Evolutionary conservation across 37 sponge, comb jelly and placozoan genomes (phyloP).

Genomic region (Cliona cf. orientalis): DNA sequence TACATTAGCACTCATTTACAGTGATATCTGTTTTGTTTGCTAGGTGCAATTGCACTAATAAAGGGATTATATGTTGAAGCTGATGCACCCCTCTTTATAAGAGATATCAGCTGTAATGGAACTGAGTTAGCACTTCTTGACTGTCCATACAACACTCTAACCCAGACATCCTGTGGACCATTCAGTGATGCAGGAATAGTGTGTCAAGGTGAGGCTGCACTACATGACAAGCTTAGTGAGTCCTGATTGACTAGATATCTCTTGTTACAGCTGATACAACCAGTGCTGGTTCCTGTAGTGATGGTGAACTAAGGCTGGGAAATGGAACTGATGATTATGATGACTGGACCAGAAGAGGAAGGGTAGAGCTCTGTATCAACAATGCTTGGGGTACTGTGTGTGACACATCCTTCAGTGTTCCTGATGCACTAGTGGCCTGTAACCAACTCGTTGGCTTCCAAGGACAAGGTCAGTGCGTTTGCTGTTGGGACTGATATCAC

Average conservation of each 20-base stretch:
- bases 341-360: slow-evolving; percentile 1
- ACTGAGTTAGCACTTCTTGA: slow-evolving; percentile 9
- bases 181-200: slow-evolving; percentile 1
- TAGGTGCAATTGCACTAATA: too few species aligned
- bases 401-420: not conserved
- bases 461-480: too few species aligned
- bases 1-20: too few species aligned
- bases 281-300: slow-evolving; percentile 6
- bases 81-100: not conserved
- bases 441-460: slow-evolving; percentile 20
- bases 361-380: slow-evolving; percentile 40
- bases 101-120: slow-evolving; percentile 7
- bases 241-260: too few species aligned
- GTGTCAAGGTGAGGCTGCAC: slow-evolving; percentile 17
- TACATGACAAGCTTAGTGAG: too few species aligned
- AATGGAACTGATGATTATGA: not conserved
- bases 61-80: too few species aligned
- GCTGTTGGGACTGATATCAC: too few species aligned
- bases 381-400: slow-evolving; percentile 52
- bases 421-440: slow-evolving; percentile 36
- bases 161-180: not conserved
- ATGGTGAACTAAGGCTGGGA: slow-evolving; percentile 14
- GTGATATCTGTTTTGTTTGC: too few species aligned
- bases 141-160: not conserved
- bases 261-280: slow-evolving; percentile 4